Evolutionary conservation across 2,888 invertebrate genomes (phyloP), one percentile per base, ranked within the genome.

Genomic region (Xestoiulus laeticollis): DNA sequence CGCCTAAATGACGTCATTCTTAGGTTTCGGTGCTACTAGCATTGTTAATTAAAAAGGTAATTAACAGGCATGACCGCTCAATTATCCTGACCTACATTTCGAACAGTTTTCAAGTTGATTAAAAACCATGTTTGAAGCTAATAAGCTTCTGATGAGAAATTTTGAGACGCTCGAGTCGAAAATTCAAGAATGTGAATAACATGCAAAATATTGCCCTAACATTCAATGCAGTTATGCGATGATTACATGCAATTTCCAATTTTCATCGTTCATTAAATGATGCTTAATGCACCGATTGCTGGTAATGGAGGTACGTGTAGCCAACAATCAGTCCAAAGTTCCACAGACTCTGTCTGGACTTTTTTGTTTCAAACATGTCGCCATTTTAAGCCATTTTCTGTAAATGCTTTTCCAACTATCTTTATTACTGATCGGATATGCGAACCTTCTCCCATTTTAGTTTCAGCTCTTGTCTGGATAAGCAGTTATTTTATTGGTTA

Each of bases 1-100:
- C 78, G 12, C 78, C 30, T 14, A 14, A n/a, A 14, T 78, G 78
- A 78, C 78, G 78, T 78, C 78, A 78, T 5, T 14, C 10, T 12
- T 22, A 6, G 26, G 68, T 68, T 68, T 8, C 68, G 68, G 26
- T 26, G 30, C 5, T 5, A n/a, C 59, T n/a, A 19, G n/a, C 59
- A 22, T 59, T 59, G n/a, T 59, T 78, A 78, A 78, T 78, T 78
- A 78, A 78, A 78, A 78, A 30, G 30, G 26, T 78, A 30, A 16
- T 78, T 68, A 14, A 78, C 59, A n/a, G 22, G 4, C 53, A 4
- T 53, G 53, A 53, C 26, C 68, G 8, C 68, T 22, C 30, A 30
- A 30, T 78, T 78, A 78, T 78, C 30, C 26, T 78, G 78, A 26
- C 14, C 78, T 30, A 12, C 14, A 78, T 78, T 12, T 30, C 30